Evolutionary conservation across 2,888 invertebrate genomes (phyloP).

Genomic region (Xestia xanthographa): DNA sequence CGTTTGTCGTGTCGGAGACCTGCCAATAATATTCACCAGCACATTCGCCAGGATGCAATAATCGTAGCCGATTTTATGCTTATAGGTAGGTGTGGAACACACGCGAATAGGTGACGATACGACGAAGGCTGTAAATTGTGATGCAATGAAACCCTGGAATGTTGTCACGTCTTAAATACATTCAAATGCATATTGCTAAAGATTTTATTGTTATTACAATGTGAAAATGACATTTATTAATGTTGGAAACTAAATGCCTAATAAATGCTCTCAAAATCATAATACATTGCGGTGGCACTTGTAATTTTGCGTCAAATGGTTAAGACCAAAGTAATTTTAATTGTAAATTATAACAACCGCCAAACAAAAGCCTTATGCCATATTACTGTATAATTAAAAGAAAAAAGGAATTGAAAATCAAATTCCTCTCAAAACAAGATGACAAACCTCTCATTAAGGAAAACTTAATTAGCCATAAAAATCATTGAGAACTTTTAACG

Average conservation of each 20-base stretch:
- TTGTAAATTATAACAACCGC: not conserved
- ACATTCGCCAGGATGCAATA: slow-evolving; percentile 83
- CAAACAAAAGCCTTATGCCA: not conserved
- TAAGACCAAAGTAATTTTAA: not conserved
- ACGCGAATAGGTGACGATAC: slow-evolving; percentile 77
- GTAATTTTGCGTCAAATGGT: not conserved
- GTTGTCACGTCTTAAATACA: slow-evolving; percentile 74
- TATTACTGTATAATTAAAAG: not conserved
- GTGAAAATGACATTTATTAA: slow-evolving; percentile 65
- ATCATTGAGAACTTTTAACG: slow-evolving; percentile 27
- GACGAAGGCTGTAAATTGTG: slow-evolving; percentile 76
- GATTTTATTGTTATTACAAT: slow-evolving; percentile 67
- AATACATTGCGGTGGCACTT: slow-evolving; percentile 8
- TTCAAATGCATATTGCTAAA: slow-evolving; percentile 72
- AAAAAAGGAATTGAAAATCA: slow-evolving; percentile 2
- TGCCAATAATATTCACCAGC: slow-evolving; percentile 89
- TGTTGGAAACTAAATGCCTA: slow-evolving; percentile 50
- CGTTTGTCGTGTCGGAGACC: slow-evolving; percentile 82
- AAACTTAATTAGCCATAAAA: slow-evolving; percentile 32
- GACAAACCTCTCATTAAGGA: slow-evolving; percentile 33
- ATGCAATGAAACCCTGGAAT: slow-evolving; percentile 76
- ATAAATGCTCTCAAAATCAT: slow-evolving; percentile 28
- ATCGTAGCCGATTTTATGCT: slow-evolving; percentile 85
- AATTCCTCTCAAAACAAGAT: slow-evolving; percentile 18
- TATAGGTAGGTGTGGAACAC: slow-evolving; percentile 76